Percentiles rank a stretch among this genome's conserved stretches.
Conservation (phyloP, 2,113 vertebrate species). For the Calonectris borealis region DNA sequence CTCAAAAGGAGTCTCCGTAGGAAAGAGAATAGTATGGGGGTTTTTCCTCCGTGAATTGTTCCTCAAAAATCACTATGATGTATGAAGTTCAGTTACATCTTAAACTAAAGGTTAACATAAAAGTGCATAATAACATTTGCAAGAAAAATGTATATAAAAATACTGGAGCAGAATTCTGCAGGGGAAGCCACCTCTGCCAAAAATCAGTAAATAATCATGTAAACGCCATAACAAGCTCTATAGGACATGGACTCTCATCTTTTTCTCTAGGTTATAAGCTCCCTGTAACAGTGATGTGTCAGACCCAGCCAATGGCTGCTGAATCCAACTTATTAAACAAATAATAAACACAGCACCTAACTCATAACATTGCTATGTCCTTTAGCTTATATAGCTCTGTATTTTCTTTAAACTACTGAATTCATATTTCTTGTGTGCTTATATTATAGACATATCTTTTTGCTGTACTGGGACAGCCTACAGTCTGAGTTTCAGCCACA, state of each 20-base stretch:
- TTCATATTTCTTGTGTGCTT: neutral
- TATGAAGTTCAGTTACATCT: neutral
- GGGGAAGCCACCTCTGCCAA: neutral
- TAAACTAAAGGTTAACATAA: neutral
- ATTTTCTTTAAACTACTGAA: neutral
- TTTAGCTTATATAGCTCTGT: neutral
- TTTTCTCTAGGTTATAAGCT: neutral
- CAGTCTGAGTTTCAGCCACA: neutral
- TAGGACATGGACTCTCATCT: neutral
- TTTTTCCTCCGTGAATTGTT: neutral
- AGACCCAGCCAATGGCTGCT: neutral
- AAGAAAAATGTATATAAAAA: neutral
- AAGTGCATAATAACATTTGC: neutral
- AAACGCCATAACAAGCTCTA: neutral
- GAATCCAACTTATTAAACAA: neutral
- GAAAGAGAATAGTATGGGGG: neutral
- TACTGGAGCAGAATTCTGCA: neutral
- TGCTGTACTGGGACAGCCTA: neutral
- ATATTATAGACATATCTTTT: neutral
- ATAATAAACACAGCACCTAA: neutral
- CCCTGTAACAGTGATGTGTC: neutral
- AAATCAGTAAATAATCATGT: neutral
- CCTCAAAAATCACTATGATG: neutral
- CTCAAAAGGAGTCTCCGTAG: neutral
- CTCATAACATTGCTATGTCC: neutral